These are phyloP conservation scores for Cyprinodon brontotheroides DNA, from an alignment of 2,113 vertebrate species.

Conservation along the genomic window DNA sequence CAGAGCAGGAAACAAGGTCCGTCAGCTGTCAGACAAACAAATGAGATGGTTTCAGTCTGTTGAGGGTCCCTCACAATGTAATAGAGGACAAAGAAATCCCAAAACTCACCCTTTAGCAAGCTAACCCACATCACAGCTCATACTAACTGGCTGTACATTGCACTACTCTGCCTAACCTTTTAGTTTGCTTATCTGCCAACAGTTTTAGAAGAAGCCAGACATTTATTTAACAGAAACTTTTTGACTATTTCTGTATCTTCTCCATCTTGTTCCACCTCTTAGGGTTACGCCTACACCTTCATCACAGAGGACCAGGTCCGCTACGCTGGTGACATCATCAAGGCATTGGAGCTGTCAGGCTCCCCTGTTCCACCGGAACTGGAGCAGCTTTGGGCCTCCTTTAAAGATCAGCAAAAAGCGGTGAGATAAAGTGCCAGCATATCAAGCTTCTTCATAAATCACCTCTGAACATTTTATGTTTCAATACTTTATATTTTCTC, in stretches of 20 bases:
- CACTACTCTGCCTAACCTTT: no score
- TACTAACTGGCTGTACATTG: no score
- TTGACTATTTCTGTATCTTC: no score
- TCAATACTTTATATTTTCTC: neutral
- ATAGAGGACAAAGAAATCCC: no score
- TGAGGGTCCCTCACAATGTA: no score
- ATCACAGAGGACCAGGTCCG: slow-evolving; percentile 96
- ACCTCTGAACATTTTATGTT: no score
- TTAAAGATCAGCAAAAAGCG: slow-evolving; percentile 97
- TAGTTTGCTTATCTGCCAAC: no score
- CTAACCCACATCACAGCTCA: no score
- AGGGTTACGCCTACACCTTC: slow-evolving; percentile 97
- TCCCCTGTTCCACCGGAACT: slow-evolving; percentile 88
- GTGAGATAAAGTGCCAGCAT: slow-evolving; percentile 71
- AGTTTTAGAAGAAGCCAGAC: no score
- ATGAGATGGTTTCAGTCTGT: no score
- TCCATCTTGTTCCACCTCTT: neutral
- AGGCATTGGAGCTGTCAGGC: slow-evolving; percentile 93
- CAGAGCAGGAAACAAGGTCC: slow-evolving; percentile 94
- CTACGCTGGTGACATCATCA: slow-evolving; percentile 96
- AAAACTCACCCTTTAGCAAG: no score
- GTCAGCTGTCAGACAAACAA: neutral
- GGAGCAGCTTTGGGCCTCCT: slow-evolving; percentile 93
- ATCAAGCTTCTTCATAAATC: neutral
- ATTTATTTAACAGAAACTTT: neutral